These are phyloP conservation scores for Aromia moschata DNA, from an alignment of 2,888 invertebrate genomes.

Conservation along the genomic window DNA sequence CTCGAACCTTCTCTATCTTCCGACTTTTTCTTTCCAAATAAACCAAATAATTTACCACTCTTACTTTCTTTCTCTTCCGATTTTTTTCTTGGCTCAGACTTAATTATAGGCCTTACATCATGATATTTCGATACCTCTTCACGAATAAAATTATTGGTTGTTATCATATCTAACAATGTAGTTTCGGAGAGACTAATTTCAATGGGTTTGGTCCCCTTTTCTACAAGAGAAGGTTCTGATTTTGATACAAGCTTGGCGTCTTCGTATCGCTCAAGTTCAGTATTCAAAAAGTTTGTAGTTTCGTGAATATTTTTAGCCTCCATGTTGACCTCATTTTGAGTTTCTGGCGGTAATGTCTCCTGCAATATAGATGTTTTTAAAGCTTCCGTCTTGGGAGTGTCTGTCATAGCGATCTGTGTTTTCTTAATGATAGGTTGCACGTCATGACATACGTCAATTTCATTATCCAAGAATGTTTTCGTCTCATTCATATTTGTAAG, in stretches of 20 bases:
- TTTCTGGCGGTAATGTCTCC: too few species aligned
- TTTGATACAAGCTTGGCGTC: background rate
- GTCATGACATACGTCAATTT: conserved; percentile 46
- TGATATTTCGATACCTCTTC: conserved; percentile 37
- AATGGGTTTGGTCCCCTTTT: conserved; percentile 2
- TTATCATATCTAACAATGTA: conserved; percentile 30
- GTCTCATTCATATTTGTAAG: conserved; percentile 32
- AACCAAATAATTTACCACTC: conserved; percentile 45
- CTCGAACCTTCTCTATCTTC: conserved; percentile 40
- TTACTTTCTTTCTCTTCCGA: conserved; percentile 29
- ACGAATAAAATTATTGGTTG: conserved; percentile 31
- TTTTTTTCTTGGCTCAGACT: conserved; percentile 22
- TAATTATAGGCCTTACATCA: conserved; percentile 36
- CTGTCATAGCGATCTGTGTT: too few species aligned
- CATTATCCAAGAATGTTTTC: conserved; percentile 40
- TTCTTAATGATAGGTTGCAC: conserved; percentile 22
- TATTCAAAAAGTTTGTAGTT: conserved; percentile 41
- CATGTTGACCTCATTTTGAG: conserved; percentile 31
- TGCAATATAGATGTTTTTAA: too few species aligned
- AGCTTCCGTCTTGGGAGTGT: too few species aligned
- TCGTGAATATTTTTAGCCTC: conserved; percentile 39
- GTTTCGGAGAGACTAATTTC: conserved; percentile 20
- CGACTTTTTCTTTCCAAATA: conserved; percentile 51
- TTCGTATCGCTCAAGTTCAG: conserved; percentile 29
- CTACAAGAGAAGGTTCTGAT: conserved; percentile 4